phyloP scores from a whole-genome alignment of 2,888 invertebrate species.

The Mesorhabditis spiculigera region DNA sequence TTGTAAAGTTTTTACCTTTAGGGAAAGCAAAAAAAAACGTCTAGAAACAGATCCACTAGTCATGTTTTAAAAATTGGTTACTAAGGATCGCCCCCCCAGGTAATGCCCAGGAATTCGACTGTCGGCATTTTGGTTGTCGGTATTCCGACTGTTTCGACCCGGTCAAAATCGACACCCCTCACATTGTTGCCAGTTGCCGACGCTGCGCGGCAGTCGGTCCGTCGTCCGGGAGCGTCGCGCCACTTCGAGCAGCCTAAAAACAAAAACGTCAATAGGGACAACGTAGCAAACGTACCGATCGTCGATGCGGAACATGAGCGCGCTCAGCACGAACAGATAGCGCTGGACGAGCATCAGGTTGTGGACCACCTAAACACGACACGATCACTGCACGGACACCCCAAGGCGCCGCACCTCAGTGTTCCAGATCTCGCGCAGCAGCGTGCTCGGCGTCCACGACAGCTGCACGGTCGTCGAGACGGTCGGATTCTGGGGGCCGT shows the following conservation, averaged over 20 bases:
- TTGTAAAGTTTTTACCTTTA: no score
- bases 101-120: no score
- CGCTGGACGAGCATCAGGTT: background rate
- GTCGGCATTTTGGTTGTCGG: no score
- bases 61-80: no score
- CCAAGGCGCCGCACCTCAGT: background rate
- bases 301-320: background rate
- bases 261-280: background rate
- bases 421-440: background rate
- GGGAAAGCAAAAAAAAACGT: no score
- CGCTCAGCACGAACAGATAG: background rate
- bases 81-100: no score
- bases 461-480: background rate
- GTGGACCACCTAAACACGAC: background rate
- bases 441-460: background rate
- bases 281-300: background rate
- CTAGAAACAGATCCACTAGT: no score
- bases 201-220: background rate
- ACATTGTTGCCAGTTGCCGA: background rate
- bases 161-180: background rate
- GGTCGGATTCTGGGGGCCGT: background rate
- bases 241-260: background rate
- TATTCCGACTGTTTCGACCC: background rate
- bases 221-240: background rate
- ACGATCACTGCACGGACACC: background rate